Evolutionary conservation across 2,113 vertebrate genomes (phyloP), one percentile per base, ranked within the genome.

Genomic region (Leptodactylus fuscus): DNA sequence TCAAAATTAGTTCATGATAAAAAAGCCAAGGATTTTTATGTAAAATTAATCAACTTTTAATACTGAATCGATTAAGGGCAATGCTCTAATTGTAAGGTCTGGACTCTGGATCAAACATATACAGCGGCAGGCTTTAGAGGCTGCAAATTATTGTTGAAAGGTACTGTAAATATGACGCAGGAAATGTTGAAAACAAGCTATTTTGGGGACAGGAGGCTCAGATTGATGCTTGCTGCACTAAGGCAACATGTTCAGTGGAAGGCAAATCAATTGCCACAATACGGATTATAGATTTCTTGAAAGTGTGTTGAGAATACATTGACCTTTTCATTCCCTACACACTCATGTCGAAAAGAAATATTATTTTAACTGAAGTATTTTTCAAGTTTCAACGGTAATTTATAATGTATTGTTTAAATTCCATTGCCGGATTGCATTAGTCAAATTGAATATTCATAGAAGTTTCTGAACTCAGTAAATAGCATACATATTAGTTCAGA

Each of bases 191-290:
- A 73, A 71, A 73, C 16, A 41, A 38, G 49, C 49, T 36, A 22
- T 55, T 36, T 82, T 10, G 36, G n/a, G 38, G 12, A 69, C 32
- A 51, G 4, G n/a, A 73, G 67, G 58, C 67, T 55, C 13, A 73
- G 81, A 82, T 53, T 70, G 67, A 74, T 73, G 81, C 36, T 44
- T 3, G 32, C 34, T 55, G 49, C 34, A 82, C 48, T 51, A 51
- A 44, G 5, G 32, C 65, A 51, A 41, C 29, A 82, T 51, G 46
- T 82, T 82, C 46, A 44, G 27, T 13, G 55, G 65, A 41, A 58
- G 13, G 36, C 15, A 58, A 82, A 82, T 82, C 81, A 69, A 58
- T 74, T 22, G 46, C n/a, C 46, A 58, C 67, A 82, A 82, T 58
- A 82, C 44, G 51, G 49, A 36, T 11, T 82, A 73, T 73, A 73